Evolutionary conservation across 37 sponge, comb jelly and placozoan genomes (phyloP).

Genomic region (Cliona cf. orientalis): DNA sequence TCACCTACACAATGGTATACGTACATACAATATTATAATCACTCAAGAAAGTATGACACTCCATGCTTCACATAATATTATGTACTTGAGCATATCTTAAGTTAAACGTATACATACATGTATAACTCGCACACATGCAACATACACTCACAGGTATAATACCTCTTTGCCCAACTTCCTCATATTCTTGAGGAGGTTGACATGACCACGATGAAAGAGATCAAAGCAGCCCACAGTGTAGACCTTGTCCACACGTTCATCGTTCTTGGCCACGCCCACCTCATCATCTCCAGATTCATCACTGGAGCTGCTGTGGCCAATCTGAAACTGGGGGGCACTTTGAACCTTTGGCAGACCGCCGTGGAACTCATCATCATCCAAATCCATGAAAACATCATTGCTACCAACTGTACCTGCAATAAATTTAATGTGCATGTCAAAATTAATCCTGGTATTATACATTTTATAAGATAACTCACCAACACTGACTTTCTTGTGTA

Average conservation of each 20-base stretch:
- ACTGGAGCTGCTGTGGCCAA: not conserved
- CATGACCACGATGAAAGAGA: slow-evolving; percentile 43
- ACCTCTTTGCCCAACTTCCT: slow-evolving; percentile 42
- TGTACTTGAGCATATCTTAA: no score
- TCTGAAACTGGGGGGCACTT: not conserved
- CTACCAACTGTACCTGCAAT: no score
- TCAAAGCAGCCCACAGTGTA: slow-evolving; percentile 61
- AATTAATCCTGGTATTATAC: no score
- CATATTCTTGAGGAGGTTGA: slow-evolving; percentile 20
- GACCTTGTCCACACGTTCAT: slow-evolving; percentile 43
- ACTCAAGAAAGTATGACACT: not conserved
- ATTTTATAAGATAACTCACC: no score
- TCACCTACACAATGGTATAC: slow-evolving; percentile 22
- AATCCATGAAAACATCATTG: no score
- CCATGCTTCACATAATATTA: not conserved
- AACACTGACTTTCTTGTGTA: no score
- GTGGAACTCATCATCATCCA: no score
- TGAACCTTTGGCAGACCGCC: not conserved
- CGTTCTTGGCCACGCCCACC: not conserved
- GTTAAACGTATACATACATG: no score
- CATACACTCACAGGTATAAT: not conserved
- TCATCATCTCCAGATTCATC: not conserved
- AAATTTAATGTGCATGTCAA: no score
- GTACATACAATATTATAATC: not conserved
- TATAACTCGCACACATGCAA: no score